A percentile compares a stretch with the other conserved stretches of the same genome.
These are phyloP conservation scores for Drosophila kikkawai DNA, from an alignment of 1,140 invertebrate genomes.

Conservation along the genomic window DNA sequence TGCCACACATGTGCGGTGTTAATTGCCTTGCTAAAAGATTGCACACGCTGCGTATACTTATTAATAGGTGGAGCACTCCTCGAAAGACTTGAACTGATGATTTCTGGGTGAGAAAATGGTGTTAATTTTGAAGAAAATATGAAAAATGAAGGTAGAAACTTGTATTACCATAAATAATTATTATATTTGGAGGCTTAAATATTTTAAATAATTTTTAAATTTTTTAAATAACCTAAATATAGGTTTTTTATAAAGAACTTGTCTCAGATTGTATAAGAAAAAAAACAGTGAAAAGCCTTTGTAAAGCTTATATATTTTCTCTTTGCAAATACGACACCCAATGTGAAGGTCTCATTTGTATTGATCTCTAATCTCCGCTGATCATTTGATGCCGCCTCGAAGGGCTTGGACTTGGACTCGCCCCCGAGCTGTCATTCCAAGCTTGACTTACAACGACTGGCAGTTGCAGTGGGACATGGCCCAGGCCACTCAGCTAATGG, in stretches of 20 bases:
- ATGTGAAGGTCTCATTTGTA: slow-evolving; percentile 18
- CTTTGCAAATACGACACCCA: slow-evolving; percentile 16
- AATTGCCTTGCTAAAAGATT: slow-evolving; percentile 52
- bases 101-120: not conserved
- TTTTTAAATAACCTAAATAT: no score
- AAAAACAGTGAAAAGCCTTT: not conserved
- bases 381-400: slow-evolving; percentile 47
- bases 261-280: not conserved
- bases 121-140: not conserved
- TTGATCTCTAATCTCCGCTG: slow-evolving; percentile 24
- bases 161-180: not conserved
- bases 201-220: not conserved
- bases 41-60: slow-evolving; percentile 63
- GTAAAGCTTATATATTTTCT: slow-evolving; percentile 2
- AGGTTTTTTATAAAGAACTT: not conserved
- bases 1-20: slow-evolving; percentile 33
- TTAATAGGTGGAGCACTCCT: slow-evolving; percentile 11
- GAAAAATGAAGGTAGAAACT: no score
- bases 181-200: not conserved
- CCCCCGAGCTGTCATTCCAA: slow-evolving; percentile 36
- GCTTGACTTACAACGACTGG: slow-evolving; percentile 13
- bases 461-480: slow-evolving; percentile 27
- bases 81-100: not conserved
- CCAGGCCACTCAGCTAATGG: slow-evolving; percentile 61
- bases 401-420: slow-evolving; percentile 37